These are phyloP conservation scores for Alces alces DNA, from an alignment of 2,113 vertebrate genomes.

Conservation along the genomic window DNA sequence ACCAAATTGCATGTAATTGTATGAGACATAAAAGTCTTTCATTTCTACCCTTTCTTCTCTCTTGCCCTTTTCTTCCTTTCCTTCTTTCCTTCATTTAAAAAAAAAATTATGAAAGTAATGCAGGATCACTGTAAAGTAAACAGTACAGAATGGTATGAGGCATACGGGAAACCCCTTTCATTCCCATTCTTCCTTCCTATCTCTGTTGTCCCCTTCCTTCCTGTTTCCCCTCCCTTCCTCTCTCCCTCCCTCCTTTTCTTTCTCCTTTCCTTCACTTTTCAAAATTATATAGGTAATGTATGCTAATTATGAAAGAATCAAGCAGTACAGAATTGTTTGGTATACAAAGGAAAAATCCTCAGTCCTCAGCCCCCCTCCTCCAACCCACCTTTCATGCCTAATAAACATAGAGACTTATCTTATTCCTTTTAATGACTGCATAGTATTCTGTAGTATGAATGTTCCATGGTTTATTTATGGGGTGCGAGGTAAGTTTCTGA, in stretches of 20 bases:
- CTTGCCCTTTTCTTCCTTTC: not conserved
- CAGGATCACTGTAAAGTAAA: not conserved
- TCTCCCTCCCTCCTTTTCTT: not conserved
- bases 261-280: not conserved
- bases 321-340: not conserved
- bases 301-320: not conserved
- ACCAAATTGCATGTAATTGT: not conserved
- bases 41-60: not conserved
- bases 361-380: not conserved
- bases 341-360: not conserved
- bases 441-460: slow-evolving; percentile 44
- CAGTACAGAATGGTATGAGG: not conserved
- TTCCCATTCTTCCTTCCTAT: not conserved
- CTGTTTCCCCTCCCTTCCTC: not conserved
- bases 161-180: not conserved
- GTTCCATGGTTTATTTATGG: slow-evolving; percentile 23
- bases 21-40: not conserved
- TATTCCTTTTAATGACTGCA: slow-evolving; percentile 58
- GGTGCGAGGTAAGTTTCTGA: slow-evolving; percentile 67
- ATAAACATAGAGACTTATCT: not conserved
- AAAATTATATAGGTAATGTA: not conserved
- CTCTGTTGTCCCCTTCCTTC: not conserved
- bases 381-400: not conserved
- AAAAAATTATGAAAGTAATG: not conserved
- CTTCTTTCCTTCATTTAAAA: not conserved